Evolutionary conservation across 2,888 invertebrate genomes (phyloP).

Genomic region (Eubasilissa splendida): DNA sequence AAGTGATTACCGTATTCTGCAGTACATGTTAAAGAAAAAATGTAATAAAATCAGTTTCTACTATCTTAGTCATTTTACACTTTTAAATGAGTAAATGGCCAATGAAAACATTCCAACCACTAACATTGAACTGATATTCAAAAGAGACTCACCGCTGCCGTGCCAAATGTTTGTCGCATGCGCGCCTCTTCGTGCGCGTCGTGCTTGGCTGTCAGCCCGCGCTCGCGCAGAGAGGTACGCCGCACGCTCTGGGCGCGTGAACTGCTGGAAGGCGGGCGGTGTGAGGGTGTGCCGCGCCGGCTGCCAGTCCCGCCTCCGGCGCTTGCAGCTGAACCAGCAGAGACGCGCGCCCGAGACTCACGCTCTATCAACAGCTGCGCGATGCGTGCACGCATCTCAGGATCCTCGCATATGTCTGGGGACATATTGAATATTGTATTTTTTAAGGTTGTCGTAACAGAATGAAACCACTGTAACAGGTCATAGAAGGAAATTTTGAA

Average conservation of each 20-base stretch:
- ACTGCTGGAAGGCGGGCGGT: conserved; percentile 64
- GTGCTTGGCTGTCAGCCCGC: conserved; percentile 92
- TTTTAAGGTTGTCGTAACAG: too few relatives aligned
- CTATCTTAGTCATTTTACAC: neutral
- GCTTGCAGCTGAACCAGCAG: conserved; percentile 73
- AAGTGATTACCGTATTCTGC: too few relatives aligned
- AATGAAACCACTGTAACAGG: too few relatives aligned
- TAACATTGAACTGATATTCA: neutral
- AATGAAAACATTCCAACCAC: neutral
- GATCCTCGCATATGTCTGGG: conserved; percentile 95
- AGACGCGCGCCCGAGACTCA: conserved; percentile 73
- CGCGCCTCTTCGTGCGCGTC: conserved; percentile 96
- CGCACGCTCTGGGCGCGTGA: conserved; percentile 93
- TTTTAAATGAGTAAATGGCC: neutral
- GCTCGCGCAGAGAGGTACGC: conserved; percentile 93
- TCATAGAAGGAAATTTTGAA: too few relatives aligned
- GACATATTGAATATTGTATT: conserved; percentile 25
- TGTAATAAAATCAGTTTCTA: neutral
- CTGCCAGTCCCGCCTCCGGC: conserved; percentile 69
- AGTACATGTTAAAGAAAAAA: neutral
- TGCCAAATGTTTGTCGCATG: conserved; percentile 70
- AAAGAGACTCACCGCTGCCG: conserved; percentile 26
- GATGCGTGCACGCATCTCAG: conserved; percentile 92
- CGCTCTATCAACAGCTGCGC: conserved; percentile 91
- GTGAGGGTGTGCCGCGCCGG: conserved; percentile 63